Base-by-base conservation (phyloP, 1,140 invertebrate genomes). In the Yoshiicerus persimilis region DNA sequence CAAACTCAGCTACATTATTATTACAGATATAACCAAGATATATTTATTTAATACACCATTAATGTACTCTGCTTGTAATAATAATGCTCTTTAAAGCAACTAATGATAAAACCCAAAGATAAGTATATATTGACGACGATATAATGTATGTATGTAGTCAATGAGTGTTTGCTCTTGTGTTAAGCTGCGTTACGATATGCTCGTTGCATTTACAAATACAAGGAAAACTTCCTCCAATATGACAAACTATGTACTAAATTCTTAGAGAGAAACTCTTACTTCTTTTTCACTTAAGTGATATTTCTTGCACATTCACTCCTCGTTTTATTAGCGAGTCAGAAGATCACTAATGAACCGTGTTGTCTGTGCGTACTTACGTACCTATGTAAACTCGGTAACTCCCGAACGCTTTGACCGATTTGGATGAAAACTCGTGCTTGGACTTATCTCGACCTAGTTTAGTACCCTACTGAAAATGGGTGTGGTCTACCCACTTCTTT, bases 251-350 rank as follows among this genome's bases (percentile, higher is more conserved):
- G 34, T 38, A 80, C 75, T 36, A 80, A 80, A 80, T 80, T 80
- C 75, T 38, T 38, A n/a, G 8, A 34, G 75, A 80, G 75, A 80
- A 80, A 80, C 75, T 38, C 38, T 80, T 80, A 6, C 34, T 38
- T 38, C 70, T 77, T 80, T 80, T 80, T 80, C 75, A 34, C 75
- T 80, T 80, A 80, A 80, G 75, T 80, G 75, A 80, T 80, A 80
- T 80, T 80, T 80, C 75, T 80, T 80, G 75, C 75, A 80, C 75
- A 77, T 77, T 20, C n/a, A n/a, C n/a, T n/a, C n/a, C n/a, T n/a
- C 41, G 38, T 56, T 56, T 56, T 56, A 56, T 56, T 56, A 41
- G 8, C 39, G 39, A 9, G 39, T 41, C n/a, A n/a, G n/a, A n/a
- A n/a, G n/a, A n/a, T n/a, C n/a, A n/a, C n/a, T n/a, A n/a, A n/a